Evolutionary conservation across 2,797 vertebrate genomes (phyloP), one percentile per base, ranked within the genome.

Genomic region (Eremophila alpestris): DNA sequence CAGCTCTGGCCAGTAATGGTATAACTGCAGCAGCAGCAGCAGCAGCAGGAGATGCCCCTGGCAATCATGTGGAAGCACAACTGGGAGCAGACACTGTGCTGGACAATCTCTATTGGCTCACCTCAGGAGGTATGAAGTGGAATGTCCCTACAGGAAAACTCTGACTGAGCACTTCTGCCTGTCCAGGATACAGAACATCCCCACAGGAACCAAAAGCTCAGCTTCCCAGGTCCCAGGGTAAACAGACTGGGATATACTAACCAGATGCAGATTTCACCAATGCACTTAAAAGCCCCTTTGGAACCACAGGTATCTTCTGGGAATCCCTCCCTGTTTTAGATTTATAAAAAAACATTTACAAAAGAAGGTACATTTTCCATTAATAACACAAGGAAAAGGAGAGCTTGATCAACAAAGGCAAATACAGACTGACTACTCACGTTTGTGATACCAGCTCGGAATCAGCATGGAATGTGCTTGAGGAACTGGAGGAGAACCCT

Each of bases 281-380:
- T 0, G 11, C n/a, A 9, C 0, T 11, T 1, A 18, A 17, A 7
- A 51, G 4, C 1, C 1, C 38, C 4, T 45, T 7, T 7, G 55
- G 40, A 52, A 26, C 30, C 38, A 38, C 38, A 11, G 38, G 38
- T 38, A 38, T 38, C 38, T 24, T 40, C 8, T 5, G 36, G 16
- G 21, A 46, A 36, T 24, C 5, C 10, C 12, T 22, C 5, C 29
- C 63, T 82, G 22, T 13, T 2, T 32, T 23, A 13, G 3, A 40
- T 46, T n/a, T 29, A 29, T 19, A 12, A 34, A 48, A 34, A 3
- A 4, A n/a, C 0, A 3, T 48, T 52, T 4, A 11, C 2, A 1
- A 5, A 15, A 3, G 24, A 34, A 20, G 4, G 11, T 20, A 11
- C 7, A 29, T 40, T n/a, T n/a, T 5, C 2, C 11, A 9, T 11